These are phyloP conservation scores for Agrotis ipsilon DNA, from an alignment of 2,888 invertebrate species.

Conservation along the genomic window DNA sequence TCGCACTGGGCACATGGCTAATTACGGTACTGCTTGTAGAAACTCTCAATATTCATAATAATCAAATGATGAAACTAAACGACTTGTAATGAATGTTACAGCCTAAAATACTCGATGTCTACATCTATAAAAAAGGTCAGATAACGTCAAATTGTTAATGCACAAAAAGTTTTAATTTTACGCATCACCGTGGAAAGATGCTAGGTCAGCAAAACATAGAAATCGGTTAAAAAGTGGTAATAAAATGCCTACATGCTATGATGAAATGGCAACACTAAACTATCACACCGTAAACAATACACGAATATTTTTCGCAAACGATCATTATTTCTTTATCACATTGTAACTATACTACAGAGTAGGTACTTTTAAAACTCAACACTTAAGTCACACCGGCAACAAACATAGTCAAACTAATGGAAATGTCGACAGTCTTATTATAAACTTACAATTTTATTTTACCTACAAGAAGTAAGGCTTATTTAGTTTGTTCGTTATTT, in stretches of 20 bases:
- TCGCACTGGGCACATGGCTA: no score
- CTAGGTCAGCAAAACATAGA: neutral
- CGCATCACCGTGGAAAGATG: no score
- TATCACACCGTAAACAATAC: slow-evolving; percentile 24
- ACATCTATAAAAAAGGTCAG: no score
- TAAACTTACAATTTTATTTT: slow-evolving; percentile 56
- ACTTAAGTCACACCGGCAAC: slow-evolving; percentile 18
- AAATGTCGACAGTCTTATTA: slow-evolving; percentile 4
- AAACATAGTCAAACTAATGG: slow-evolving; percentile 16
- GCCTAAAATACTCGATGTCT: no score
- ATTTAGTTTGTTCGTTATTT: slow-evolving; percentile 39
- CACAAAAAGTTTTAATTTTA: no score
- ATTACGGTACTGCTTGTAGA: no score
- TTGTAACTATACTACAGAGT: neutral
- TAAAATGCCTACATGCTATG: neutral
- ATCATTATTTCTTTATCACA: neutral
- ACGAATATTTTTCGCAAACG: neutral
- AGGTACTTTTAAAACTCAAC: neutral
- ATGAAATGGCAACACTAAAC: slow-evolving; percentile 29
- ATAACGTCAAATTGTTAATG: no score
- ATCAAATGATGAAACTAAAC: no score
- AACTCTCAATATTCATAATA: no score
- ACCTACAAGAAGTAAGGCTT: slow-evolving; percentile 62
- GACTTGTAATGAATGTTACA: no score
- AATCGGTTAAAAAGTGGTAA: neutral